A percentile compares a stretch with the other conserved stretches of the same genome.
Evolutionary conservation across 2,113 vertebrate genomes (phyloP).

Genomic region (Theropithecus gelada): DNA sequence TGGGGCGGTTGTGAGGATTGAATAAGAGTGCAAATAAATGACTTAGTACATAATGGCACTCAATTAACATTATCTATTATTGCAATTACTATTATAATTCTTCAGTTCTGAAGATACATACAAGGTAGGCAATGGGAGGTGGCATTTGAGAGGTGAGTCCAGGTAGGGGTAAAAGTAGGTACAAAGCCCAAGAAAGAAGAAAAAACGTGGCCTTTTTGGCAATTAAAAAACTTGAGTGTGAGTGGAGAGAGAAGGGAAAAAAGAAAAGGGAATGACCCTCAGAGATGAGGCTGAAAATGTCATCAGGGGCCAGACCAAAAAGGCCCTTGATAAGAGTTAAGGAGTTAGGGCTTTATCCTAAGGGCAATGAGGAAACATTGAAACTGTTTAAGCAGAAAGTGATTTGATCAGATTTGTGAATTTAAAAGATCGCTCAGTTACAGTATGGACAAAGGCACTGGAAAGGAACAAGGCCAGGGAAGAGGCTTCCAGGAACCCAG

Average conservation of each 20-base stretch:
- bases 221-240: background rate
- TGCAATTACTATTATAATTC: too few species aligned
- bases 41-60: background rate
- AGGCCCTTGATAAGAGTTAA: background rate
- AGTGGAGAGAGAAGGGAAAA: background rate
- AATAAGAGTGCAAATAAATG: background rate
- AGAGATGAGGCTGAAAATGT: background rate
- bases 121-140: background rate
- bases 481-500: background rate
- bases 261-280: background rate
- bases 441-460: background rate
- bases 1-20: background rate
- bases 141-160: background rate
- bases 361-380: background rate
- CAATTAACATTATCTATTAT: background rate
- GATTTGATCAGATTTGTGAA: background rate
- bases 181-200: background rate
- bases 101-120: background rate
- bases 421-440: background rate
- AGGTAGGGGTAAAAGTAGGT: background rate
- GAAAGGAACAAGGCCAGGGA: background rate
- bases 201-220: background rate
- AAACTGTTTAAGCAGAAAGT: background rate
- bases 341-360: background rate
- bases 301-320: background rate